These are phyloP conservation scores for Dermatemys mawii DNA, from an alignment of 2,113 vertebrate genomes.

Conservation along the genomic window DNA sequence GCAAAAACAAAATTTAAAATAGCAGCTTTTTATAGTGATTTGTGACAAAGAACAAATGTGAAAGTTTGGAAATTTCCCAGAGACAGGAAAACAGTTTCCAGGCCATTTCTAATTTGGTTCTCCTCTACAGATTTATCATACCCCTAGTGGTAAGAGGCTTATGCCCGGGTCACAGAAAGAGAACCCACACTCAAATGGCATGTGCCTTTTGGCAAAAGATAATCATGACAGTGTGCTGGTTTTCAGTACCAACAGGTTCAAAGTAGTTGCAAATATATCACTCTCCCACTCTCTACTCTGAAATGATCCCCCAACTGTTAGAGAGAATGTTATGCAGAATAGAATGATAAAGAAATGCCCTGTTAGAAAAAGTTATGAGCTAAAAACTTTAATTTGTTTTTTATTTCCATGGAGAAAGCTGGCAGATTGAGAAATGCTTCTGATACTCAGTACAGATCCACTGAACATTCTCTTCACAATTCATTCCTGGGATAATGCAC, in stretches of 20 bases:
- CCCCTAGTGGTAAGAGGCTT: background rate
- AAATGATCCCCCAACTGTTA: background rate
- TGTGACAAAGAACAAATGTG: too few relatives aligned
- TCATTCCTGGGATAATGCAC: constrained; percentile 58
- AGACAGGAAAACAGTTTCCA: background rate
- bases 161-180: background rate
- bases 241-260: background rate
- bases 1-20: too few relatives aligned
- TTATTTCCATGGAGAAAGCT: constrained; percentile 53
- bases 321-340: background rate
- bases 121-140: background rate
- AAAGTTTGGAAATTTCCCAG: background rate
- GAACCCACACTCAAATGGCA: background rate
- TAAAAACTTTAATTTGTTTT: constrained; percentile 59
- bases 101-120: background rate
- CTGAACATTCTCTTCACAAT: constrained; percentile 49
- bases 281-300: background rate
- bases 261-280: background rate
- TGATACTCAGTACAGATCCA: constrained; percentile 50
- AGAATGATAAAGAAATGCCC: constrained; percentile 26
- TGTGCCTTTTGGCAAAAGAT: background rate
- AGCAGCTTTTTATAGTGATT: too few relatives aligned
- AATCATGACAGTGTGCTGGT: background rate
- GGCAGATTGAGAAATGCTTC: constrained; percentile 59
- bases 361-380: constrained; percentile 32